phyloP scores from a whole-genome alignment of 2,797 vertebrate genomes.

The Rhyacichthys aspro region DNA sequence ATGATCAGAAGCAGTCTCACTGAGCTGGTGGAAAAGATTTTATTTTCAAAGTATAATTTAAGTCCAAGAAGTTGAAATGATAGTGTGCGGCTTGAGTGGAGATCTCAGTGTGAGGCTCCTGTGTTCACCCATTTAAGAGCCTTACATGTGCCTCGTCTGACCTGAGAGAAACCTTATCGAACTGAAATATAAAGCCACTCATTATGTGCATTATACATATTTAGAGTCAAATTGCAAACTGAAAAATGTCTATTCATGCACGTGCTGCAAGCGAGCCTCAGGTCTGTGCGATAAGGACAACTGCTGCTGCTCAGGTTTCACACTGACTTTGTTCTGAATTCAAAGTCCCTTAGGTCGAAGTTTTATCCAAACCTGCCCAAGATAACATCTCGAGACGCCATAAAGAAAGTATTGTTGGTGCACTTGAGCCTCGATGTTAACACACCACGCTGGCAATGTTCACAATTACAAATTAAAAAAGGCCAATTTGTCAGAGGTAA shows the following conservation, averaged over 20 bases:
- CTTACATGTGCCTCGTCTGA: neutral
- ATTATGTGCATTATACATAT: conserved; percentile 2
- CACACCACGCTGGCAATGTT: conserved; percentile 28
- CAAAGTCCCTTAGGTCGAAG: conserved; percentile 46
- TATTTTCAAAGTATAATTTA: neutral
- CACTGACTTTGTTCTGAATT: conserved; percentile 41
- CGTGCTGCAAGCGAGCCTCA: conserved; percentile 1
- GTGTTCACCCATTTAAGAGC: neutral
- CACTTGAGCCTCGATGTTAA: conserved; percentile 38
- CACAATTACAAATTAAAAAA: conserved; percentile 51
- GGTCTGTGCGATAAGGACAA: conserved; percentile 15
- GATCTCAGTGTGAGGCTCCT: neutral
- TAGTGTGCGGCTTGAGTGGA: neutral
- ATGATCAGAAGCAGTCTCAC: no score
- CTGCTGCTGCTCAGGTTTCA: conserved; percentile 51
- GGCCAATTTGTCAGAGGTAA: conserved; percentile 23
- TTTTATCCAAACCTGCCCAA: conserved; percentile 32
- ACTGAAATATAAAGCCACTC: neutral
- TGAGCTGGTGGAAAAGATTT: no score
- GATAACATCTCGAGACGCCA: conserved; percentile 61
- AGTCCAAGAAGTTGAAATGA: neutral
- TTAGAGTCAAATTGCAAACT: conserved; percentile 21
- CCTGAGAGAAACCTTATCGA: conserved; percentile 4
- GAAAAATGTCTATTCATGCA: conserved; percentile 14
- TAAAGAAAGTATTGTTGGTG: conserved; percentile 48